Evolutionary conservation across 2,888 invertebrate genomes (phyloP).

Genomic region (Sepioteuthis lessoniana): DNA sequence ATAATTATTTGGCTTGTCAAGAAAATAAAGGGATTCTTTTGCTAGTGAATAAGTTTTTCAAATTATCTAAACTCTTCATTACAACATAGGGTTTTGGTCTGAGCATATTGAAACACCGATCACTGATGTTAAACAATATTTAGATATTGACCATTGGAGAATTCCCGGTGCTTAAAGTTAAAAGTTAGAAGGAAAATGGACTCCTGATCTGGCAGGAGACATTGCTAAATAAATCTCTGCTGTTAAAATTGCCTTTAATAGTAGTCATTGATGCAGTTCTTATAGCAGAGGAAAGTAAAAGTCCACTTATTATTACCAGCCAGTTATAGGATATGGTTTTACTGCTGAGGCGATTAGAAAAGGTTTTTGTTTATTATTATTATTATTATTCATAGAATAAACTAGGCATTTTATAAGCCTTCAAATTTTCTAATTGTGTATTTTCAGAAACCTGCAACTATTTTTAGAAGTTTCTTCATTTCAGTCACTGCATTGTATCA

Average conservation of each 20-base stretch:
- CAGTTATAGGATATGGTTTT: neutral
- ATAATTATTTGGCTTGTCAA: too few species aligned
- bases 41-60: neutral
- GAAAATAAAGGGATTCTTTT: neutral
- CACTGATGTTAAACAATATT: neutral
- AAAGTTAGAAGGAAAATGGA: conserved; percentile 7
- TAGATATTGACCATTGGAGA: neutral
- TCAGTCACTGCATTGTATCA: neutral
- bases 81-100: neutral
- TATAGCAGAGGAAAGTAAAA: neutral
- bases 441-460: neutral
- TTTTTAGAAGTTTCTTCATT: neutral
- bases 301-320: neutral
- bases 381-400: neutral
- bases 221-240: neutral
- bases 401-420: too few species aligned
- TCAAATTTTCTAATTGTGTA: too few species aligned
- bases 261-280: neutral
- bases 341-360: neutral
- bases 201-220: neutral
- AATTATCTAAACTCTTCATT: neutral
- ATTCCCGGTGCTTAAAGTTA: conserved; percentile 21
- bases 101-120: neutral
- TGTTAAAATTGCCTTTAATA: neutral
- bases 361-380: too few species aligned